phyloP scores from a whole-genome alignment of 1,140 invertebrate species.

The Nomia melanderi region DNA sequence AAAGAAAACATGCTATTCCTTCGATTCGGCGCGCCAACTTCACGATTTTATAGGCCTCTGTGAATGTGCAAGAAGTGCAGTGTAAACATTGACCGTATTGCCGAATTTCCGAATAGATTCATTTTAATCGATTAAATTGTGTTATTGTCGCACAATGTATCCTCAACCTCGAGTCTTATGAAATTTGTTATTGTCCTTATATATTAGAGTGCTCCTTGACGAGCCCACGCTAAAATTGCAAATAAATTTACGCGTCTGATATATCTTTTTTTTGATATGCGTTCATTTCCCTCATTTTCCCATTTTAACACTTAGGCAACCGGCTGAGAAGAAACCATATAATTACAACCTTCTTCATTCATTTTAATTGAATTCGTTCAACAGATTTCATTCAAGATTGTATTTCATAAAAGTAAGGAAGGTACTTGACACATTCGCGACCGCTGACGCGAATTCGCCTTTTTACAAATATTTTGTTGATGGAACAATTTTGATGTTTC shows the following conservation, averaged over 20 bases:
- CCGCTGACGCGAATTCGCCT: too few species aligned
- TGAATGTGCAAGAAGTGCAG: conserved; percentile 63
- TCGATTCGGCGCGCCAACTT: conserved; percentile 25
- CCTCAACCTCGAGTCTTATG: conserved; percentile 45
- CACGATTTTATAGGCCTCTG: conserved; percentile 53
- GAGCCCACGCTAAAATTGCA: conserved; percentile 29
- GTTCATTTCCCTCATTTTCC: too few species aligned
- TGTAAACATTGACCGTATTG: conserved; percentile 69
- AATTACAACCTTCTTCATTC: too few species aligned
- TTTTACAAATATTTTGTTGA: too few species aligned
- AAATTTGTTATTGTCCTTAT: conserved; percentile 70
- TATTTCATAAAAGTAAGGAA: too few species aligned
- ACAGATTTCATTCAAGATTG: too few species aligned
- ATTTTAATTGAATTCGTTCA: too few species aligned
- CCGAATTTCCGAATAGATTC: conserved; percentile 59
- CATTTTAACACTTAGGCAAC: too few species aligned
- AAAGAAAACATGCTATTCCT: conserved; percentile 37
- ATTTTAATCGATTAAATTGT: conserved; percentile 37
- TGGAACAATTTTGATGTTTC: too few species aligned
- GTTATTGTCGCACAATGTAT: conserved; percentile 68
- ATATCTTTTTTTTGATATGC: conserved; percentile 28
- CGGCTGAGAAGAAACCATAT: too few species aligned
- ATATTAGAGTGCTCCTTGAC: conserved; percentile 28
- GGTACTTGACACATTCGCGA: too few species aligned
- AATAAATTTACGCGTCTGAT: conserved; percentile 23